Evolutionary conservation across 1,140 invertebrate genomes (phyloP).

Genomic region (Drosophila repletoides): DNA sequence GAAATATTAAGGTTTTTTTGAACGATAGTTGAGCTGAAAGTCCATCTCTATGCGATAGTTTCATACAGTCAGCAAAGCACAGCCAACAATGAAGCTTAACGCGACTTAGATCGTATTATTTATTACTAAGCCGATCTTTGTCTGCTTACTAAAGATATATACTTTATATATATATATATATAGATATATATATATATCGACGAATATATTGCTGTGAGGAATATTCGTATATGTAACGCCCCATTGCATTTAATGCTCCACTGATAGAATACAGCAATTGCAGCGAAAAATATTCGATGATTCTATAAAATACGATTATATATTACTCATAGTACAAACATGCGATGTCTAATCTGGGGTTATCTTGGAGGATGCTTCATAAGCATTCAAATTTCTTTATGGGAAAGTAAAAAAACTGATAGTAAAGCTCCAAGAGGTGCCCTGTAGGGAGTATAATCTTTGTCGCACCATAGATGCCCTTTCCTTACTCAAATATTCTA

Average conservation of each 20-base stretch:
- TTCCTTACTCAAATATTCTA: too few relatives aligned
- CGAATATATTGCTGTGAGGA: slow-evolving; percentile 6
- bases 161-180: not conserved
- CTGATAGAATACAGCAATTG: not conserved
- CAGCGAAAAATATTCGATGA: too few relatives aligned
- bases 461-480: too few relatives aligned
- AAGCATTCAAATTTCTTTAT: too few relatives aligned
- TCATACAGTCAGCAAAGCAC: not conserved
- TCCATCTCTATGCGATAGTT: slow-evolving; percentile 2
- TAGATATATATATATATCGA: not conserved
- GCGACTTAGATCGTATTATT: slow-evolving; percentile 1
- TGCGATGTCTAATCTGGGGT: too few relatives aligned
- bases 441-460: too few relatives aligned
- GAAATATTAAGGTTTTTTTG: too few relatives aligned
- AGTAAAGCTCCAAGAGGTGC: too few relatives aligned
- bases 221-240: slow-evolving; percentile 17
- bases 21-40: not conserved
- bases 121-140: not conserved
- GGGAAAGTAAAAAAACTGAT: too few relatives aligned
- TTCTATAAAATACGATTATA: too few relatives aligned
- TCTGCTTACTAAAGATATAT: not conserved
- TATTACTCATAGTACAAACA: too few relatives aligned
- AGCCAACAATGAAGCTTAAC: slow-evolving; percentile 6
- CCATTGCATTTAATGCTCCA: not conserved
- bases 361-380: too few relatives aligned